phyloP scores from a whole-genome alignment of 2,113 vertebrate genomes.

The Tamias sibiricus region DNA sequence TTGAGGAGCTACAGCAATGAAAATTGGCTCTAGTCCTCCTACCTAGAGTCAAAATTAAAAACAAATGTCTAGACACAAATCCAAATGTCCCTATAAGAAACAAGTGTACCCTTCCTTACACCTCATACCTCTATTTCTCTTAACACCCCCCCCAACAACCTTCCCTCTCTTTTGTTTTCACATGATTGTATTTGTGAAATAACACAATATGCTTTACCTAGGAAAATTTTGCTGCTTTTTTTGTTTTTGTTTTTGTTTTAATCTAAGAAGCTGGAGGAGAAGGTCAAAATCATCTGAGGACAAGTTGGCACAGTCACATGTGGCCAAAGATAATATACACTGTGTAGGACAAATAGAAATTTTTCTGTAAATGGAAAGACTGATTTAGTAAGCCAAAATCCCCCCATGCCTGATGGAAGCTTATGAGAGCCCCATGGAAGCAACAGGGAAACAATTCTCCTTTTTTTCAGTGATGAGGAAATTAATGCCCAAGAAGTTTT shows the following conservation, averaged over 20 bases:
- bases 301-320: not conserved
- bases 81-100: not conserved
- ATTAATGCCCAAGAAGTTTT: conserved; percentile 62
- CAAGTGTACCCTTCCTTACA: not conserved
- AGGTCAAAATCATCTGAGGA: conserved; percentile 35
- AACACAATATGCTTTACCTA: not conserved
- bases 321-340: conserved; percentile 27
- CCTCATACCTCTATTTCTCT: not conserved
- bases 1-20: conserved; percentile 2
- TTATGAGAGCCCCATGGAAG: conserved; percentile 19
- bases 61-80: conserved; percentile 13
- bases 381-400: conserved; percentile 66
- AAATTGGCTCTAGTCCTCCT: not conserved
- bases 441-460: conserved; percentile 54
- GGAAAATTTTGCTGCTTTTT: not conserved
- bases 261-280: conserved; percentile 10
- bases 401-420: conserved; percentile 24
- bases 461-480: conserved; percentile 42
- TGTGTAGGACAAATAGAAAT: conserved; percentile 34
- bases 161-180: not conserved
- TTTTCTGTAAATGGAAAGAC: conserved; percentile 30
- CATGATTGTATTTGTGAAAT: not conserved
- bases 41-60: conserved; percentile 33
- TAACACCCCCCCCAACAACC: too few species aligned
- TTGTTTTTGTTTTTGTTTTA: not conserved